Evolutionary conservation across 2,888 invertebrate genomes (phyloP).

Genomic region (Stramonita haemastoma): DNA sequence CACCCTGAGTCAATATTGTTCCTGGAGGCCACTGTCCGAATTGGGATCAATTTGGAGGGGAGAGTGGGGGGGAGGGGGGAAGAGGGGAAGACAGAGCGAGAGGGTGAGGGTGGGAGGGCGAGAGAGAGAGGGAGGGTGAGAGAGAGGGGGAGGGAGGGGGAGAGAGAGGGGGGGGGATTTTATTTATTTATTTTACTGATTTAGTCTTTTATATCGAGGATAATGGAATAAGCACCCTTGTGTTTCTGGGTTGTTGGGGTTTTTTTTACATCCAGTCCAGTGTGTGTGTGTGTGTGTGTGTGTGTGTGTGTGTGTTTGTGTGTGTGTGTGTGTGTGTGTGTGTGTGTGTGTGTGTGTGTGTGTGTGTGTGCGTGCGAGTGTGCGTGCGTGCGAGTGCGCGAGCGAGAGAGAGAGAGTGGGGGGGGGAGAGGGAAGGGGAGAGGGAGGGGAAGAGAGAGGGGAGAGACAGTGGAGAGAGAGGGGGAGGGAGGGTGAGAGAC

Average conservation of each 20-base stretch:
- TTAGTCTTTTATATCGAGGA: background rate
- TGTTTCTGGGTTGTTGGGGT: too few species aligned
- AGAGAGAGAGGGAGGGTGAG: background rate
- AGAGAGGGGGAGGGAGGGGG: background rate
- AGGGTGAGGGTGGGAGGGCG: background rate
- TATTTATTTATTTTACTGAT: background rate
- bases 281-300: background rate
- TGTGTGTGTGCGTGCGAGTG: background rate
- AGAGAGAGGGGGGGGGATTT: background rate
- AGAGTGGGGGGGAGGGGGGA: background rate
- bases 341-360: background rate
- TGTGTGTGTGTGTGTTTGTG: conserved; percentile 4
- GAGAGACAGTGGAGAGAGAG: background rate
- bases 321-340: conserved; percentile 15
- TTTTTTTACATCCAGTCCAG: too few species aligned
- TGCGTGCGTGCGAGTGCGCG: background rate
- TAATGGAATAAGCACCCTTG: too few species aligned
- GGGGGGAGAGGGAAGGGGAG: background rate
- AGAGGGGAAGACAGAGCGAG: background rate
- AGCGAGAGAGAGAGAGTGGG: background rate
- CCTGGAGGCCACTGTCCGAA: background rate
- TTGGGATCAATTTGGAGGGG: background rate
- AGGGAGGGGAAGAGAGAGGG: background rate
- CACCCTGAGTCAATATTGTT: too few species aligned
- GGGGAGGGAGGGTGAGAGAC: background rate